Conservation (phyloP, 2,113 vertebrate genomes). For the Tachuris rubrigastra region DNA sequence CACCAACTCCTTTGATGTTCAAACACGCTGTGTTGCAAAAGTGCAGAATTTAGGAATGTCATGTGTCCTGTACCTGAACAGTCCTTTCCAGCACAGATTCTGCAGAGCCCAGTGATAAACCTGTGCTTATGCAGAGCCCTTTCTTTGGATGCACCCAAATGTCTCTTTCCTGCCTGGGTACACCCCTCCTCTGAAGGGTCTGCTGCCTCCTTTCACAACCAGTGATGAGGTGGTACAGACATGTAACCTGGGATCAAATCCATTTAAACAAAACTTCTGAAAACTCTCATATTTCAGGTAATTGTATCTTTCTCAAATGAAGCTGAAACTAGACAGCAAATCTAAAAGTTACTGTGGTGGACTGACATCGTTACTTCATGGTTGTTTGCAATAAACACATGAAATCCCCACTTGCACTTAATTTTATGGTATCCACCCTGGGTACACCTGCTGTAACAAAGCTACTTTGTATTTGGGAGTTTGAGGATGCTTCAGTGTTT, state of each 20-base stretch:
- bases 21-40: rapidly evolving
- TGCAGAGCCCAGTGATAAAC: neutral
- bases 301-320: neutral
- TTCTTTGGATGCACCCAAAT: neutral
- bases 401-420: neutral
- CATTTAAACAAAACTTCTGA: neutral
- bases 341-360: rapidly evolving
- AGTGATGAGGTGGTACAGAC: neutral
- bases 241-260: neutral
- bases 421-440: neutral
- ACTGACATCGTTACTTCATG: neutral
- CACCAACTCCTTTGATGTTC: neutral
- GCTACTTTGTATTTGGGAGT: neutral
- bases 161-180: neutral
- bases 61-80: too few species aligned
- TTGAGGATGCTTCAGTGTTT: neutral
- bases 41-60: neutral
- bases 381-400: neutral
- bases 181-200: rapidly evolving
- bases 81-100: neutral
- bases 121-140: neutral
- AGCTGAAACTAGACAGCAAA: neutral
- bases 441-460: neutral
- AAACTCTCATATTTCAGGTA: neutral
- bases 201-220: neutral